Conservation (phyloP, 2,797 vertebrate species). For the Sebastes reedi region DNA sequence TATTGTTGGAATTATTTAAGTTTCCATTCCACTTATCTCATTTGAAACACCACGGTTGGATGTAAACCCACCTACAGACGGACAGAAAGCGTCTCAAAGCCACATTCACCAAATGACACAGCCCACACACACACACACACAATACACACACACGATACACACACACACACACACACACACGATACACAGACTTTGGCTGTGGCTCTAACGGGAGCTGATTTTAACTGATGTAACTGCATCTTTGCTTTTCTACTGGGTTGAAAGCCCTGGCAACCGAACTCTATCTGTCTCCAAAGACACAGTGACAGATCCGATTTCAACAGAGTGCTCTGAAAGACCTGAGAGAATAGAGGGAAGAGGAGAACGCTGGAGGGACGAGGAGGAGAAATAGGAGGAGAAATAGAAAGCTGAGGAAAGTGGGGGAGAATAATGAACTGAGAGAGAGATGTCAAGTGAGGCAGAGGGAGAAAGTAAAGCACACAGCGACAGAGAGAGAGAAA, state of each 20-base stretch:
- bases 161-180: conserved; percentile 1
- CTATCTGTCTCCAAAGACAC: conserved; percentile 69
- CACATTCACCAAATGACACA: conserved; percentile 14
- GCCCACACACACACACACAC: conserved; percentile 6
- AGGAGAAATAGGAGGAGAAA: conserved; percentile 38
- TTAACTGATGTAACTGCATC: conserved; percentile 66
- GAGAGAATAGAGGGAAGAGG: conserved; percentile 27
- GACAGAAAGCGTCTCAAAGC: conserved; percentile 13
- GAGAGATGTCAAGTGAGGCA: not conserved
- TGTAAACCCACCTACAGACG: conserved; percentile 5
- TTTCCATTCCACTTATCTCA: not conserved
- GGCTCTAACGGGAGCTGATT: conserved; percentile 53
- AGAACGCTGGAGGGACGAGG: not conserved
- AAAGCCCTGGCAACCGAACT: conserved; percentile 73
- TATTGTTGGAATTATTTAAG: not conserved
- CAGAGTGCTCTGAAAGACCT: conserved; percentile 50
- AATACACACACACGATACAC: conserved; percentile 16
- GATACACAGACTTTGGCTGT: conserved; percentile 39
- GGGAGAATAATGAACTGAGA: conserved; percentile 29
- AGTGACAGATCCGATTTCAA: conserved; percentile 75
- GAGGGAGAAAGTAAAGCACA: not conserved
- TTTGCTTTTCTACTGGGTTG: conserved; percentile 65
- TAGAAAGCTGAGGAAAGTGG: conserved; percentile 13
- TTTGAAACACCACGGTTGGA: not conserved
- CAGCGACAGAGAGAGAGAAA: not conserved